Conservation (phyloP, 2,113 vertebrate genomes). For the Brachypteracias leptosomus region DNA sequence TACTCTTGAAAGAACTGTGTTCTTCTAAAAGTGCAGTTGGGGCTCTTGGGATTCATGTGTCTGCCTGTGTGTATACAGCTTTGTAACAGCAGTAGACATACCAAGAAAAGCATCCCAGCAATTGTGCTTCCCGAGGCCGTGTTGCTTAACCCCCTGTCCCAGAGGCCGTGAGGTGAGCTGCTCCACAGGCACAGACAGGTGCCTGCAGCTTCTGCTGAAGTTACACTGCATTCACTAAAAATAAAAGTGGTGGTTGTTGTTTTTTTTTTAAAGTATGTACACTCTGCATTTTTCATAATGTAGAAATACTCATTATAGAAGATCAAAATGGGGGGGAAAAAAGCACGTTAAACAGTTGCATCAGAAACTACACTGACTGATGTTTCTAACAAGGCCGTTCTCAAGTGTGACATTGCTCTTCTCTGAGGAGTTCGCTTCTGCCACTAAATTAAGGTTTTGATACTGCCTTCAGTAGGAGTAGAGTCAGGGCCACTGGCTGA, state of each 20-base stretch:
- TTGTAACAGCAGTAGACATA: not conserved
- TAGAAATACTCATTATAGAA: not conserved
- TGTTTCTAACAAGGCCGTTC: not conserved
- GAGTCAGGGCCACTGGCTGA: not conserved
- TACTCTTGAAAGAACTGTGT: not conserved
- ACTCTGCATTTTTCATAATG: not conserved
- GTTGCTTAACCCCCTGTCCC: not conserved
- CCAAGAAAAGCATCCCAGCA: not conserved
- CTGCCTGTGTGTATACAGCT: not conserved
- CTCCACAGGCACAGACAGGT: not conserved
- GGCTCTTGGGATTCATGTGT: not conserved
- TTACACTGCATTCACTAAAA: not conserved
- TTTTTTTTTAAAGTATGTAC: not conserved
- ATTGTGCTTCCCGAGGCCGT: fast-evolving
- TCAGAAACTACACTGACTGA: not conserved
- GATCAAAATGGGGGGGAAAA: not conserved
- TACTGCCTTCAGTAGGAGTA: not conserved
- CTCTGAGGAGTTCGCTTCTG: not conserved
- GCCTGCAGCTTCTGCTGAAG: not conserved
- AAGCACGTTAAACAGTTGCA: not conserved
- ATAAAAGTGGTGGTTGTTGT: not conserved
- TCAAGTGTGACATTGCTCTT: not conserved
- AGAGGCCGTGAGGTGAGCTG: not conserved
- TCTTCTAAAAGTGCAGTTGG: not conserved
- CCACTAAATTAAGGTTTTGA: not conserved